Base-by-base conservation (phyloP, 1,140 invertebrate genomes). In the Drosophila chauvacae region DNA sequence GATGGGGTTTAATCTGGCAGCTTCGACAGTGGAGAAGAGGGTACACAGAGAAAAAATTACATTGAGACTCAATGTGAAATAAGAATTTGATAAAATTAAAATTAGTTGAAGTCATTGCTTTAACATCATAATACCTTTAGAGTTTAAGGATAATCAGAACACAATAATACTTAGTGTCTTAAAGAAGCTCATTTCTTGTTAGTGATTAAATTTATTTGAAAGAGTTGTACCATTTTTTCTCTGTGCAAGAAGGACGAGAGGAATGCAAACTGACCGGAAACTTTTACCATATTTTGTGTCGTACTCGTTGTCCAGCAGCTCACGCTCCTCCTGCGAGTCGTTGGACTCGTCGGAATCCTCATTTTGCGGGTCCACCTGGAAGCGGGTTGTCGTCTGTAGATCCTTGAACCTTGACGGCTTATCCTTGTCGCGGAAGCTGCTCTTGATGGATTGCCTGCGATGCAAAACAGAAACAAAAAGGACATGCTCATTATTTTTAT, bases 211-310 rank as follows among this genome's bases (percentile, higher is more conserved):
- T 1, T 30, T 18, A 51, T 33, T 33, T 33, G 1, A 4, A 28
- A 6, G 14, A 11, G 33, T 13, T 13, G 2, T 7, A 20, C 14
- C 3, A 2, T 35, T 26, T 59, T 48, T 66, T 61, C 23, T 48
- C 50, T 33, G 72, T 57, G 51, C 50, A 28, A 39, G 30, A 30
- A 26, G 62, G 53, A 47, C 6, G 14, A 28, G n/a, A 57, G 61
- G 37, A 69, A 51, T 66, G 65, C 61, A 59, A 74, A 80, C 91
- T 91, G 84, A 95, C 95, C 95, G 94, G 92, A 95, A 97, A 91
- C 96, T 97, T 92, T 97, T 97, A 28, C 94, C 94, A 94, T 97
- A 96, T 90, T 95, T 95, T 20, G 96, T 96, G 78, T 96, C 95
- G 73, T 94, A 95, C 35, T 93, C 93, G 57, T 93, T 93, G 2